These are phyloP conservation scores for Fissipunctia ypsillon DNA, from an alignment of 2,888 invertebrate species.

Conservation along the genomic window DNA sequence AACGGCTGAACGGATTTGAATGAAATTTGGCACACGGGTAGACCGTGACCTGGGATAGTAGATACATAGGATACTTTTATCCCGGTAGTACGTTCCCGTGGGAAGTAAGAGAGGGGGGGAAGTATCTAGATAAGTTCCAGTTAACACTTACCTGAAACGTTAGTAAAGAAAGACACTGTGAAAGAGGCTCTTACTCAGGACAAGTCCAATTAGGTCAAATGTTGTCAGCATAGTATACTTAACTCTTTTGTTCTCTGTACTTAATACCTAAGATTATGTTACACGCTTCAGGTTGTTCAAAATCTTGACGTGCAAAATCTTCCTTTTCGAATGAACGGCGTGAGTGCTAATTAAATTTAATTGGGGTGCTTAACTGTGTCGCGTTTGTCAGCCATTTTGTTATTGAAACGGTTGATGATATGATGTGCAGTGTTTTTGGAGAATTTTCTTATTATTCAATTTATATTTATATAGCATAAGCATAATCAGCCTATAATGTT, in stretches of 20 bases:
- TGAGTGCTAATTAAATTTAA: conserved; percentile 62
- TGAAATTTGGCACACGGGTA: too few species aligned
- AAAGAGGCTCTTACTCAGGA: background rate
- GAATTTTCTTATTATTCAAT: background rate
- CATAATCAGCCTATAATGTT: too few species aligned
- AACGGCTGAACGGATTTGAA: too few species aligned
- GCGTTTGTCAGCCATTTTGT: conserved; percentile 24
- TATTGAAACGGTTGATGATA: conserved; percentile 17
- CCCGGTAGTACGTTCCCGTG: too few species aligned
- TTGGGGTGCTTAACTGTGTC: conserved; percentile 39
- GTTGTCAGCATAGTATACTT: background rate
- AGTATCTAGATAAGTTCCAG: background rate
- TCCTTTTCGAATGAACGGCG: conserved; percentile 46
- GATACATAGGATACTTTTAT: too few species aligned
- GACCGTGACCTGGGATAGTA: too few species aligned
- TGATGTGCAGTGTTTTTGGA: background rate
- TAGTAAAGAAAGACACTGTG: background rate
- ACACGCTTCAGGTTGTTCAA: conserved; percentile 58
- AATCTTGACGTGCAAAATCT: conserved; percentile 63
- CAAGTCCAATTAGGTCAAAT: background rate
- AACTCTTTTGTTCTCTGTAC: conserved; percentile 30
- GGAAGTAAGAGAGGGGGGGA: too few species aligned
- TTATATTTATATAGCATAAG: too few species aligned
- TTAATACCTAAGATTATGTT: conserved; percentile 57
- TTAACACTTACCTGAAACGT: too few species aligned